Evolutionary conservation across 1,140 invertebrate species (phyloP).

Genomic region (Nilaparvata lugens): DNA sequence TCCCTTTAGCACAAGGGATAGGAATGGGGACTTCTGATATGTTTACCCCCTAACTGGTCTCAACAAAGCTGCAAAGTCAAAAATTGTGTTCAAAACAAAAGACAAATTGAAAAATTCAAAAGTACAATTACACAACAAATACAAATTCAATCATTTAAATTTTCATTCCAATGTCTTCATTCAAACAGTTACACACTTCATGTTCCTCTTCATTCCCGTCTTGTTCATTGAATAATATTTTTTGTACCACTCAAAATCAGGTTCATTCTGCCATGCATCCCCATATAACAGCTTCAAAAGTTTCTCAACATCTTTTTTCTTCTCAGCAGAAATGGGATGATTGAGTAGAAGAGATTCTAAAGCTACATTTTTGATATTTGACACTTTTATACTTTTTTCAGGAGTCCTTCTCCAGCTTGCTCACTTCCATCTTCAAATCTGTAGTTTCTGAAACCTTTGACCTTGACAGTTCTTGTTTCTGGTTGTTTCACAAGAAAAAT

Average conservation of each 20-base stretch:
- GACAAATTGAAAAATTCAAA: background rate
- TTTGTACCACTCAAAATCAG: background rate
- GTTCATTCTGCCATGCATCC: background rate
- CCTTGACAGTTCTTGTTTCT: background rate
- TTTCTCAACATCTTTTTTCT: conserved; percentile 2
- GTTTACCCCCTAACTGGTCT: no score
- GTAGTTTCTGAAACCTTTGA: background rate
- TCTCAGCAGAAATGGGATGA: background rate
- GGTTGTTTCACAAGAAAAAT: background rate
- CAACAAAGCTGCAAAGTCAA: no score
- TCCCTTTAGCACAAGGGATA: no score
- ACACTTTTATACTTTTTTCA: background rate
- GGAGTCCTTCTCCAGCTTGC: background rate
- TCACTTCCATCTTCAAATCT: background rate
- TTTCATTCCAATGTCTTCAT: background rate
- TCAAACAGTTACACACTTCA: background rate
- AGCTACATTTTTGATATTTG: background rate
- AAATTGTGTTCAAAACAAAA: no score
- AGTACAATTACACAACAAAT: background rate
- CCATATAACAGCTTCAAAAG: background rate
- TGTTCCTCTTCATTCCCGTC: background rate
- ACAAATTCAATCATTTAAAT: background rate
- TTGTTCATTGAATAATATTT: background rate
- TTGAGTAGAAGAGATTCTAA: background rate
- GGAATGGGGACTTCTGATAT: no score